Percentiles rank a stretch among this genome's conserved stretches.
Conservation (phyloP, 2,113 vertebrate genomes). For the Urocynchramus pylzowi region DNA sequence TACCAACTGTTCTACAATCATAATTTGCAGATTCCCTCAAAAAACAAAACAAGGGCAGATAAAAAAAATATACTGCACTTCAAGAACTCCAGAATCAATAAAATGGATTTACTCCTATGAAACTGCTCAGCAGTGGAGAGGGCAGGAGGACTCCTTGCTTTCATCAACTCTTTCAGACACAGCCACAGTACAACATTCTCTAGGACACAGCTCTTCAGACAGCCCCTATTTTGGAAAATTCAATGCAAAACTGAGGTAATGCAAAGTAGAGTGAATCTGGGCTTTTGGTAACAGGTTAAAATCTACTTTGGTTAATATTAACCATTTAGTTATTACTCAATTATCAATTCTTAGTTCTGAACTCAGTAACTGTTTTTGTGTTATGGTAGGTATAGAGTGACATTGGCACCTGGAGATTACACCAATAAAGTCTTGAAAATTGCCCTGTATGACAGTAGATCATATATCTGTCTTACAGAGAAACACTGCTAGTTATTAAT, state of each 20-base stretch:
- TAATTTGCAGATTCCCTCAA: background rate
- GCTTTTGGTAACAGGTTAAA: background rate
- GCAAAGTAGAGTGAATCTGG: background rate
- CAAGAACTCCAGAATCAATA: background rate
- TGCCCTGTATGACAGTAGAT: background rate
- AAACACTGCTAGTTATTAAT: background rate
- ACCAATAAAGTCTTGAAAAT: background rate
- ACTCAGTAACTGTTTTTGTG: background rate
- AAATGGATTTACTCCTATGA: background rate
- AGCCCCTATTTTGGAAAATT: background rate
- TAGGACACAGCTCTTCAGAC: background rate
- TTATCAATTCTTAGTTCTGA: background rate
- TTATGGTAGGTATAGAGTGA: background rate
- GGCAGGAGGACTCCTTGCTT: background rate
- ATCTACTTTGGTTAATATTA: background rate
- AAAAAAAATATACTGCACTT: background rate
- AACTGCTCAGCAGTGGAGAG: background rate
- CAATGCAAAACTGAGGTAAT: background rate
- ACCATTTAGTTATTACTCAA: background rate
- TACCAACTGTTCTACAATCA: background rate
- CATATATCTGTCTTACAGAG: background rate
- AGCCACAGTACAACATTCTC: background rate
- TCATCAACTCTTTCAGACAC: background rate
- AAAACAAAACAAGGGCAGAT: background rate
- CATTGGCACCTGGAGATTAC: background rate